A percentile compares a stretch with the other conserved stretches of the same genome.
Conservation (phyloP, 2,888 invertebrate genomes). For the Torymus texanus region DNA sequence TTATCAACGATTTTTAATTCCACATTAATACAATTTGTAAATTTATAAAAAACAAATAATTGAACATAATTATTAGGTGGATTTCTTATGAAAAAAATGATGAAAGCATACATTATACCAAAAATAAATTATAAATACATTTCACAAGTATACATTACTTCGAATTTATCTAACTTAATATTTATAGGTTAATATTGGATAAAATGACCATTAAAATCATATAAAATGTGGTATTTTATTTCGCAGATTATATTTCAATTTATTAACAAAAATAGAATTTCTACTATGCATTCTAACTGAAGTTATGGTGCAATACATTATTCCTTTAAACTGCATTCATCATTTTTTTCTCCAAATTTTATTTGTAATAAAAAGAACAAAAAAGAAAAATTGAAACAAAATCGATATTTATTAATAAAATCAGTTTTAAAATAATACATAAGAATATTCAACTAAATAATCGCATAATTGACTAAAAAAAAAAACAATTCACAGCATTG, state of each 20-base stretch:
- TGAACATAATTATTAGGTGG: too few species aligned
- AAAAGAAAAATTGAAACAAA: slow-evolving; percentile 53
- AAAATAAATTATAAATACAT: not conserved
- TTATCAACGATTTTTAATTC: slow-evolving; percentile 51
- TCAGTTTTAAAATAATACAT: slow-evolving; percentile 50
- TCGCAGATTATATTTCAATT: too few species aligned
- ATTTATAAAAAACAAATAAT: slow-evolving; percentile 4
- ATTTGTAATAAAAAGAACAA: slow-evolving; percentile 47
- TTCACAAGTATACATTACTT: not conserved
- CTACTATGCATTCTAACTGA: too few species aligned
- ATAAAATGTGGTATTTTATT: too few species aligned
- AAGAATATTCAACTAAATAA: slow-evolving; percentile 39
- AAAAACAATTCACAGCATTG: slow-evolving; percentile 47
- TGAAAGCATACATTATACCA: slow-evolving; percentile 17
- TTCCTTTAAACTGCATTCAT: slow-evolving; percentile 15
- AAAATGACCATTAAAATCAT: too few species aligned
- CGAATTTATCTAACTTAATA: too few species aligned
- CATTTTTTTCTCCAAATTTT: slow-evolving; percentile 36
- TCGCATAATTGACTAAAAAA: slow-evolving; percentile 41
- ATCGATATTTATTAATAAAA: slow-evolving; percentile 54
- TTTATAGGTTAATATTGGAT: too few species aligned
- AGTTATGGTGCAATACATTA: too few species aligned
- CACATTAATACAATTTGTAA: slow-evolving; percentile 48
- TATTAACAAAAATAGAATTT: too few species aligned
- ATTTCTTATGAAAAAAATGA: slow-evolving; percentile 32